Percentiles rank a stretch among this genome's conserved stretches.
These are phyloP conservation scores for Brenthis hecate DNA, from an alignment of 2,888 invertebrate genomes.

Conservation along the genomic window DNA sequence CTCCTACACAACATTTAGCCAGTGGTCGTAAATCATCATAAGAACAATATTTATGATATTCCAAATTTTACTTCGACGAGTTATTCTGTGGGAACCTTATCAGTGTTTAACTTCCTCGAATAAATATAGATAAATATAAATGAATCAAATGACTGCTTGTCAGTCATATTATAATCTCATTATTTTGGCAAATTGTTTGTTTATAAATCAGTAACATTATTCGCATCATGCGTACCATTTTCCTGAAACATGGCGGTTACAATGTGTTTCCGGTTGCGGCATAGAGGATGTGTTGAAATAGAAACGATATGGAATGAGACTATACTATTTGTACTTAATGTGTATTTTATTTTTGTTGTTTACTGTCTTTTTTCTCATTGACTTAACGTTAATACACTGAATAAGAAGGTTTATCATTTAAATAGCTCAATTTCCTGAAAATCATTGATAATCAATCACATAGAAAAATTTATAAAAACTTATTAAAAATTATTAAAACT, in stretches of 20 bases:
- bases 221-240: conserved; percentile 47
- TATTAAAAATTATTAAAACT: too few species aligned
- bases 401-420: too few species aligned
- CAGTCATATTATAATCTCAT: conserved; percentile 17
- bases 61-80: not conserved
- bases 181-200: conserved; percentile 19
- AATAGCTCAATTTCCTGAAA: too few species aligned
- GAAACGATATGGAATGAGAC: not conserved
- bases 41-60: not conserved
- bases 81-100: conserved; percentile 14
- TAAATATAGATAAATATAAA: too few species aligned
- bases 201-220: conserved; percentile 28
- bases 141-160: too few species aligned
- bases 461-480: too few species aligned
- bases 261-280: conserved; percentile 59
- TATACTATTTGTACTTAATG: not conserved
- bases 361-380: not conserved
- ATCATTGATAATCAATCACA: too few species aligned
- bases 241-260: conserved; percentile 61
- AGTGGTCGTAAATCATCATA: too few species aligned
- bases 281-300: conserved; percentile 45
- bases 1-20: too few species aligned
- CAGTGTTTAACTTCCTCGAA: not conserved
- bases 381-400: too few species aligned
- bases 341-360: not conserved